Conservation (phyloP, 2,797 vertebrate genomes). For the Chaunax sp. region DNA sequence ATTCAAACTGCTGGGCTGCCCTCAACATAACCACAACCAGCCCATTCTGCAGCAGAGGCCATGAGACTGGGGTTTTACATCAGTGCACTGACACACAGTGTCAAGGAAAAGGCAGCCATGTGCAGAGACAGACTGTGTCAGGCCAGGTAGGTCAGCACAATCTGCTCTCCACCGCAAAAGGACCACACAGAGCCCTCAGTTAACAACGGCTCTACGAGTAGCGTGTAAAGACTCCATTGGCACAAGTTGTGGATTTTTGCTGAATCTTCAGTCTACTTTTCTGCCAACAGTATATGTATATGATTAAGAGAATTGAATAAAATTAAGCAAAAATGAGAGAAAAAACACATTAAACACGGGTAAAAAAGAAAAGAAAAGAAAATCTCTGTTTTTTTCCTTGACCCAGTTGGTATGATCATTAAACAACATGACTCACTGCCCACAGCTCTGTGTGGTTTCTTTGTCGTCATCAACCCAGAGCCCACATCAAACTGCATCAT, state of each 20-base stretch:
- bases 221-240: background rate
- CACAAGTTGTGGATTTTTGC: background rate
- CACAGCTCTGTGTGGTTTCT: slow-evolving; percentile 21
- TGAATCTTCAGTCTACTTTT: background rate
- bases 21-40: slow-evolving; percentile 74
- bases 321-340: background rate
- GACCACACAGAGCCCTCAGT: slow-evolving; percentile 24
- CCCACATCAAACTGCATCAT: slow-evolving; percentile 34
- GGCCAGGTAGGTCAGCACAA: slow-evolving; percentile 27
- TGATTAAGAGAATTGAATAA: background rate
- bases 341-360: background rate
- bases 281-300: background rate
- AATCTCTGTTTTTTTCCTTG: background rate
- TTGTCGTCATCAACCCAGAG: slow-evolving; percentile 13
- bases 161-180: slow-evolving; percentile 10
- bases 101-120: slow-evolving; percentile 16
- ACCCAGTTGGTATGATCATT: slow-evolving; percentile 27
- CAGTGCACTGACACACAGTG: slow-evolving; percentile 40
- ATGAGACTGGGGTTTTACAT: slow-evolving; percentile 60
- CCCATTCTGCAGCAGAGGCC: slow-evolving; percentile 59
- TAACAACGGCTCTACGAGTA: background rate
- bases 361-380: background rate
- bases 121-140: slow-evolving; percentile 14
- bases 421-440: slow-evolving; percentile 34
- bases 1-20: slow-evolving; percentile 74